Conservation (phyloP, 1,140 invertebrate genomes). For the Ceratitis capitata region DNA sequence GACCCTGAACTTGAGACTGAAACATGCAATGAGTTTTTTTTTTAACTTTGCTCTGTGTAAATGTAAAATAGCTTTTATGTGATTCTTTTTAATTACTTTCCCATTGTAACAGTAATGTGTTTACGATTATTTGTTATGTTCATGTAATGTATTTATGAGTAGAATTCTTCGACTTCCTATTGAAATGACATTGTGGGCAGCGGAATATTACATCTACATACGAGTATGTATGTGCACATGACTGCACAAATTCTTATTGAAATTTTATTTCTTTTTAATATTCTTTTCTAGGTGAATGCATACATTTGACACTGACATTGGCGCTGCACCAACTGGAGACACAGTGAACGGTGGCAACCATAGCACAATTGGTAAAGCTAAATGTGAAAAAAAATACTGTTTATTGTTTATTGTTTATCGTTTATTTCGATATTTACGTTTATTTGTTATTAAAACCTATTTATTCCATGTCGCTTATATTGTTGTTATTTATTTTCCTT, state of each 20-base stretch:
- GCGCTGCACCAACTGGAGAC: background rate
- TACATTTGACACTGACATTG: constrained; percentile 3
- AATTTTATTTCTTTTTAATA: constrained; percentile 28
- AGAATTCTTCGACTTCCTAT: constrained; percentile 18
- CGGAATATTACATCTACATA: background rate
- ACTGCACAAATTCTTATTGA: background rate
- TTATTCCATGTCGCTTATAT: background rate
- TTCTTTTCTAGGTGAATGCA: background rate
- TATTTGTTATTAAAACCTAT: background rate
- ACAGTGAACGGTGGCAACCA: background rate
- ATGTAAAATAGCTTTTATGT: background rate
- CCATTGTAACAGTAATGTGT: background rate
- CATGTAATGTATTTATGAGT: background rate
- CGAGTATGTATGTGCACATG: background rate
- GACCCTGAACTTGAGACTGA: constrained; percentile 26
- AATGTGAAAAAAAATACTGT: background rate
- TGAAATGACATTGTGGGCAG: background rate
- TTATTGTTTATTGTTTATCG: background rate
- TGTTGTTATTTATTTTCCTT: background rate
- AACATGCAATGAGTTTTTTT: background rate
- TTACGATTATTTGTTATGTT: constrained; percentile 8
- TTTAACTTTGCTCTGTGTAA: background rate
- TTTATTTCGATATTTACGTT: background rate
- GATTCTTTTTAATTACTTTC: background rate
- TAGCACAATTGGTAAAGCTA: background rate